Percentiles rank a stretch among this genome's conserved stretches.
Evolutionary conservation across 2,113 vertebrate species (phyloP).

Genomic region (Pachyramphus minor): DNA sequence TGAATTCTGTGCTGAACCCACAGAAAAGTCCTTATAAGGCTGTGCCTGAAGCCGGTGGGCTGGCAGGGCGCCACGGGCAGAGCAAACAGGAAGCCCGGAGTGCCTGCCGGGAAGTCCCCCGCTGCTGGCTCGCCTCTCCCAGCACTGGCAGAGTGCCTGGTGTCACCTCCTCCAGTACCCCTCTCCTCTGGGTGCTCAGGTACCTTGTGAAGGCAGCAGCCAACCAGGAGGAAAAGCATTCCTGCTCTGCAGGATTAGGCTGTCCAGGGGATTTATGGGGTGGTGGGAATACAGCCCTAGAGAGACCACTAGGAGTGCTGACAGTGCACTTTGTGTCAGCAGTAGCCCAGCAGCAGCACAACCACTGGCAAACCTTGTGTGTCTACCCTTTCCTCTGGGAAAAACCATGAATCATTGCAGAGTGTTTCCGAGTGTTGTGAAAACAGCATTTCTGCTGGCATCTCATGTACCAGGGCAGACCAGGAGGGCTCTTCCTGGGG

Average conservation of each 20-base stretch:
- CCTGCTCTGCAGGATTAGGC: neutral
- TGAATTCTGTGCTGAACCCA: neutral
- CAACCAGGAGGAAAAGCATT: neutral
- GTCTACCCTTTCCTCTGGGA: neutral
- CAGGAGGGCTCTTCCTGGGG: neutral
- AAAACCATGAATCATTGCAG: neutral
- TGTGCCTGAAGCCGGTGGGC: neutral
- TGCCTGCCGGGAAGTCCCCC: neutral
- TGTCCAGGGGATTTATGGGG: neutral
- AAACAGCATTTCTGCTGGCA: neutral
- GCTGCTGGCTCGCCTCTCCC: fast-evolving
- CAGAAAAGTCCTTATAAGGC: conserved; percentile 20
- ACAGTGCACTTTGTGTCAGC: neutral
- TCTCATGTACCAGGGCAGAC: fast-evolving
- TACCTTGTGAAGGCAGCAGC: neutral
- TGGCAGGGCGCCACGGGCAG: neutral
- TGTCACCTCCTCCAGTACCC: neutral
- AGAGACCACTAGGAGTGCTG: neutral
- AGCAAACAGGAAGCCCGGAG: neutral
- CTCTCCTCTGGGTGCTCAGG: neutral
- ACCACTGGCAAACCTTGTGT: fast-evolving
- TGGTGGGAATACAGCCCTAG: neutral
- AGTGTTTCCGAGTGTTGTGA: neutral
- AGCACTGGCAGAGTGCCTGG: fast-evolving
- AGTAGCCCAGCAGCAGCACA: neutral